Evolutionary conservation across 1,140 invertebrate species (phyloP).

Genomic region (Drosophila prosaltans): DNA sequence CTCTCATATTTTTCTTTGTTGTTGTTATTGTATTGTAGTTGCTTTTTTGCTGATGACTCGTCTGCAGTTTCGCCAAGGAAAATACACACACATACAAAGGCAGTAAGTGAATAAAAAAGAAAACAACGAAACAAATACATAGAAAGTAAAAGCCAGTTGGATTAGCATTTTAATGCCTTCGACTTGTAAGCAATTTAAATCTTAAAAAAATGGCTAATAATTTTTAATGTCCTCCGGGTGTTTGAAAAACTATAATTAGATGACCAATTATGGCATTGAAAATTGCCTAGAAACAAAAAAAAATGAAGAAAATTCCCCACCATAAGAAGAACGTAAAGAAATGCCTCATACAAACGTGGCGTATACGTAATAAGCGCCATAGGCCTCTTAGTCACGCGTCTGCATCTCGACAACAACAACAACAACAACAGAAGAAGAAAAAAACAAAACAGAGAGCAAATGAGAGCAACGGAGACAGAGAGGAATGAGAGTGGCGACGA

Average conservation of each 20-base stretch:
- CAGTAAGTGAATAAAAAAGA: background rate
- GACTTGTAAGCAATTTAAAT: slow-evolving; percentile 37
- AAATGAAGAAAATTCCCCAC: slow-evolving; percentile 41
- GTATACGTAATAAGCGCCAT: slow-evolving; percentile 44
- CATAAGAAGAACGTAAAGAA: background rate
- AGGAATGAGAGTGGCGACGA: background rate
- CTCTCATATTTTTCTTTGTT: slow-evolving; percentile 28
- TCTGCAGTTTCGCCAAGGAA: slow-evolving; percentile 31
- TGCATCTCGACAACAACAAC: slow-evolving; percentile 27
- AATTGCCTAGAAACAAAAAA: slow-evolving; percentile 25
- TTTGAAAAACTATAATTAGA: slow-evolving; percentile 54
- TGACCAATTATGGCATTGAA: slow-evolving; percentile 58
- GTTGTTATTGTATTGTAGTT: slow-evolving; percentile 27
- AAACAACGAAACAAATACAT: background rate
- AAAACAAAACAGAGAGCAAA: background rate
- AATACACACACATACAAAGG: background rate
- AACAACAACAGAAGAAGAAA: slow-evolving; percentile 7
- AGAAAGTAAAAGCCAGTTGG: slow-evolving; percentile 19
- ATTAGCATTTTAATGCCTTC: slow-evolving; percentile 46
- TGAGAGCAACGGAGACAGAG: slow-evolving; percentile 1
- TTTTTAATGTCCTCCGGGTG: slow-evolving; percentile 47
- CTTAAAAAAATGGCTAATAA: slow-evolving; percentile 43
- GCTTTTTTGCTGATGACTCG: slow-evolving; percentile 44
- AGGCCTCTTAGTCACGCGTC: slow-evolving; percentile 52
- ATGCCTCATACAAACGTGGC: slow-evolving; percentile 16